Conservation (phyloP, 2,888 invertebrate genomes). For the Catocala nupta region DNA sequence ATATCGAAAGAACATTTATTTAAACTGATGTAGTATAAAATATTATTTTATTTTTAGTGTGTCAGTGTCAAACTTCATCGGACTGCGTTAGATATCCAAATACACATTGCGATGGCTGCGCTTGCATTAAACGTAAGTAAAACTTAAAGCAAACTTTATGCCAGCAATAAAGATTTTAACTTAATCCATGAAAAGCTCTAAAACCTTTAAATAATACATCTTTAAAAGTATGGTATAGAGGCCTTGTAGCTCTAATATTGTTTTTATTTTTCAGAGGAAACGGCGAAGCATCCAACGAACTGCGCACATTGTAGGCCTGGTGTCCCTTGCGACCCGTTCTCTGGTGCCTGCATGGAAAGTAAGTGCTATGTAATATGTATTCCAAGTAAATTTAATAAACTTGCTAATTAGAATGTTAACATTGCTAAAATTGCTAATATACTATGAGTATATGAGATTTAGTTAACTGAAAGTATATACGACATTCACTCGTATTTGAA, state of each 20-base stretch:
- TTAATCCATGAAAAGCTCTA: too few species aligned
- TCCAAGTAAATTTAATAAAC: conserved; percentile 15
- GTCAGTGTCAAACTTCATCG: conserved; percentile 90
- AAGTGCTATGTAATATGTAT: conserved; percentile 70
- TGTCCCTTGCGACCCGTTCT: conserved; percentile 91
- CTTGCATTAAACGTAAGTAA: conserved; percentile 89
- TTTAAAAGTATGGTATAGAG: too few species aligned
- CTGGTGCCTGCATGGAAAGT: conserved; percentile 95
- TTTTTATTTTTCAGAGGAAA: conserved; percentile 27
- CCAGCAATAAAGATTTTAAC: too few species aligned
- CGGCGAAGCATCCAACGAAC: conserved; percentile 75
- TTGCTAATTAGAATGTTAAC: conserved; percentile 43
- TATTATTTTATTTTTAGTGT: conserved; percentile 80
- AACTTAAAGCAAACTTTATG: not conserved
- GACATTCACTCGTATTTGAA: conserved; percentile 28
- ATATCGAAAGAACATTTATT: not conserved
- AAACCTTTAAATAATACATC: too few species aligned
- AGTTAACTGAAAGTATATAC: conserved; percentile 37
- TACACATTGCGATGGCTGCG: conserved; percentile 90
- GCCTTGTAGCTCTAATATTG: not conserved
- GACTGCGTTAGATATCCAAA: conserved; percentile 88
- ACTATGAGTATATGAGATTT: conserved; percentile 20
- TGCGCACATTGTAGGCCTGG: conserved; percentile 94
- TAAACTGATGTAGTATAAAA: not conserved
- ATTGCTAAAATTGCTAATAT: conserved; percentile 42